These are phyloP conservation scores for Porites lobata DNA, from an alignment of 92 coral and sea anemone species.

Conservation along the genomic window DNA sequence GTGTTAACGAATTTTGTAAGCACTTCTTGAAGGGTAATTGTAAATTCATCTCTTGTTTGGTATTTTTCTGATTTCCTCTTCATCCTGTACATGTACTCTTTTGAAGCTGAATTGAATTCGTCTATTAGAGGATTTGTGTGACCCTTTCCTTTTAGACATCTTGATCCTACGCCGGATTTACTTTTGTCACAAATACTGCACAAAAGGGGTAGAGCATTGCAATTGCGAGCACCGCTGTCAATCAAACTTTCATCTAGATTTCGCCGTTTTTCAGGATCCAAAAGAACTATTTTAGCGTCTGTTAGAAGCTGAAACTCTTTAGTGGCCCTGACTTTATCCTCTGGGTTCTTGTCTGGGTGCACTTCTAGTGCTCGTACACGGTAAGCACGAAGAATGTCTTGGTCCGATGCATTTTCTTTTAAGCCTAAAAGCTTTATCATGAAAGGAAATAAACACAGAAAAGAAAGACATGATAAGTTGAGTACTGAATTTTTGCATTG, in stretches of 20 bases:
- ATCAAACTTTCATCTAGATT: slow-evolving; percentile 18
- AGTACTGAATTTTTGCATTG: background rate
- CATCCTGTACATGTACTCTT: slow-evolving; percentile 3
- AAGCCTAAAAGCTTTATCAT: slow-evolving; percentile 19
- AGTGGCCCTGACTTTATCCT: slow-evolving; percentile 16
- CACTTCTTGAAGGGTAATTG: background rate
- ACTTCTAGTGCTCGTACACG: slow-evolving; percentile 31
- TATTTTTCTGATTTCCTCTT: background rate
- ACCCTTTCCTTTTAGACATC: slow-evolving; percentile 30
- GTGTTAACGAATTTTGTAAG: background rate
- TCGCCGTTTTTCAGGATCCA: slow-evolving; percentile 26
- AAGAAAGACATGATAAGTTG: background rate
- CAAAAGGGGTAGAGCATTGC: background rate
- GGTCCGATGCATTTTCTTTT: slow-evolving; percentile 9
- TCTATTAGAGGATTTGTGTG: slow-evolving; percentile 24
- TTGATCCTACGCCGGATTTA: slow-evolving; percentile 4
- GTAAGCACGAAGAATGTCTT: slow-evolving; percentile 28
- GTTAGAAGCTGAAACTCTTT: slow-evolving; percentile 23
- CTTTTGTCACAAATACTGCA: slow-evolving; percentile 10
- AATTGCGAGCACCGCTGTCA: slow-evolving; percentile 22
- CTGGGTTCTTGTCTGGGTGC: slow-evolving; percentile 45
- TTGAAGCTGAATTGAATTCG: slow-evolving; percentile 8
- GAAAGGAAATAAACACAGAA: background rate
- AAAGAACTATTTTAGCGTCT: slow-evolving; percentile 20
- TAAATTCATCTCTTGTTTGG: background rate